Evolutionary conservation across 2,113 vertebrate genomes (phyloP).

Genomic region (Cepphus grylle): DNA sequence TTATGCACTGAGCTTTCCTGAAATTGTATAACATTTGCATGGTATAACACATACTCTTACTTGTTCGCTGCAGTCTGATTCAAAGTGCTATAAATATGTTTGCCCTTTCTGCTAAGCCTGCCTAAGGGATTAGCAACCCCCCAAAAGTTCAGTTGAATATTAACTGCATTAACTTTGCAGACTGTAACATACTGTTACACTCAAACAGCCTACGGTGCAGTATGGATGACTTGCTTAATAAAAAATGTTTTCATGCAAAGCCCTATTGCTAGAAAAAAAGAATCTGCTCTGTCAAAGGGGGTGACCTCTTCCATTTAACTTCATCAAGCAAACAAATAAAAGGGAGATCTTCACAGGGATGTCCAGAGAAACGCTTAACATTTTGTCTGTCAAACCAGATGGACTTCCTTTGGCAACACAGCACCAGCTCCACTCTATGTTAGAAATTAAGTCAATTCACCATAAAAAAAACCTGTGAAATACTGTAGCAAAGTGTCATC

Average conservation of each 20-base stretch:
- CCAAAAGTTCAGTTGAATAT: constrained; percentile 80
- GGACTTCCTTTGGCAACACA: not conserved
- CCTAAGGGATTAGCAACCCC: constrained; percentile 84
- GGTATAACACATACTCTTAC: constrained; percentile 70
- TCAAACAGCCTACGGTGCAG: constrained; percentile 66
- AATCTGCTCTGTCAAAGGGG: constrained; percentile 21
- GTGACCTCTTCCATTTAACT: constrained; percentile 1
- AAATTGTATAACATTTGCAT: constrained; percentile 66
- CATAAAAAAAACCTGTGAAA: not conserved
- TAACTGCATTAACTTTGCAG: constrained; percentile 76
- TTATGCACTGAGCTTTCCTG: constrained; percentile 59
- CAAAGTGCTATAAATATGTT: constrained; percentile 89
- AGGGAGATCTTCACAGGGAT: not conserved
- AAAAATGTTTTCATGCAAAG: constrained; percentile 61
- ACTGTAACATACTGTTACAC: constrained; percentile 64
- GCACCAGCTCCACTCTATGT: not conserved
- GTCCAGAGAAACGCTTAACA: not conserved
- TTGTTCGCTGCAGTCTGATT: constrained; percentile 81
- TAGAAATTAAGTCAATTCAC: not conserved
- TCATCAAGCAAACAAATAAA: not conserved
- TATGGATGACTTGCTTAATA: constrained; percentile 66
- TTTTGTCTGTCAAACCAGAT: not conserved
- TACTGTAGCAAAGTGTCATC: not conserved
- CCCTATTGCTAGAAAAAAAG: constrained; percentile 10
- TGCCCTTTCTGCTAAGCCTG: constrained; percentile 86